Evolutionary conservation across 35 echinoderm and acorn worm species (phyloP).

Genomic region (Apostichopus japonicus): DNA sequence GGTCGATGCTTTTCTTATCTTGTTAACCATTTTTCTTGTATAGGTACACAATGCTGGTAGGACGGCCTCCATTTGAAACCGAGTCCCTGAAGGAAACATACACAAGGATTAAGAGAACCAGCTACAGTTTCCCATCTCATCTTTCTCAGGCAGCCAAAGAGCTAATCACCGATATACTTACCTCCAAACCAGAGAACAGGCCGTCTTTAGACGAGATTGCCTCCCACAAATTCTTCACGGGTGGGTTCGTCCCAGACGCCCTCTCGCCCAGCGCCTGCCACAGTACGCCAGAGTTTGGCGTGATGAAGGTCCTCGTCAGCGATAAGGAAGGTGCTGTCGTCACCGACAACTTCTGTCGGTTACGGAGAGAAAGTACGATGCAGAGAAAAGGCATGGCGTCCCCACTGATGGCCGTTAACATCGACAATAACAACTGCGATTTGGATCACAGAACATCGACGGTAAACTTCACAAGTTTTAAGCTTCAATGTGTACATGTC

Average conservation of each 20-base stretch:
- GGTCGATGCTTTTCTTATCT: background rate
- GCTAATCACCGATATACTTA: constrained; percentile 80
- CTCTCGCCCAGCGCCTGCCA: constrained; percentile 73
- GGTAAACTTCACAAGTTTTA: background rate
- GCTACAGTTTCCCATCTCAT: constrained; percentile 78
- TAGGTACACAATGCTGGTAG: constrained; percentile 99
- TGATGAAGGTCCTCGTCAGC: constrained; percentile 90
- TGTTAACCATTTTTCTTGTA: background rate
- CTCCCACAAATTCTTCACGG: constrained; percentile 81
- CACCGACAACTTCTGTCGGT: constrained; percentile 83
- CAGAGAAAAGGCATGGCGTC: constrained; percentile 71
- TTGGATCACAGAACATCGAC: background rate
- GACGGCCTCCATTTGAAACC: constrained; percentile 93
- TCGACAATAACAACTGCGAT: constrained; percentile 60
- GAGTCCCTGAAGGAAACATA: constrained; percentile 94
- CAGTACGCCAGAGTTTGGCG: constrained; percentile 80
- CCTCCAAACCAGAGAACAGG: constrained; percentile 81
- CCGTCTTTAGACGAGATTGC: constrained; percentile 82
- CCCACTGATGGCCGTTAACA: constrained; percentile 45
- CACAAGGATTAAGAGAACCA: constrained; percentile 84
- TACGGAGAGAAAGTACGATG: constrained; percentile 87
- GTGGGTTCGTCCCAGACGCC: constrained; percentile 81
- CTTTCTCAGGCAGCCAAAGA: constrained; percentile 78
- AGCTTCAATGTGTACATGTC: background rate
- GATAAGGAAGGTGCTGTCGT: constrained; percentile 82